A percentile compares a stretch with the other conserved stretches of the same genome.
Conservation (phyloP, 2,888 invertebrate species). For the Pyrocoelia pectoralis region DNA sequence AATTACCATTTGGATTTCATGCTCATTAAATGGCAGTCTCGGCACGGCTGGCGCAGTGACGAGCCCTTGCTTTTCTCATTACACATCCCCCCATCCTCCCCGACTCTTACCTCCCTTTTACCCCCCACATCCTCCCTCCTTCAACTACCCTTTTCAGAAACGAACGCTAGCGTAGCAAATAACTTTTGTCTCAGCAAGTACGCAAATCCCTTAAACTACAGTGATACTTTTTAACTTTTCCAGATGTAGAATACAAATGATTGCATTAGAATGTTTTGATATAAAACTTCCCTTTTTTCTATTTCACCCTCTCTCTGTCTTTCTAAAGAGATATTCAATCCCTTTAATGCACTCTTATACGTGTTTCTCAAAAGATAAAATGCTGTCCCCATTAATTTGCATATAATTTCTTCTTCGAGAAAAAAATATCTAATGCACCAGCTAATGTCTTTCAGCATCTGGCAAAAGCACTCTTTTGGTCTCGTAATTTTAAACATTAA, state of each 20-base stretch:
- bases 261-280: constrained; percentile 28
- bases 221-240: constrained; percentile 23
- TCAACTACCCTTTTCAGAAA: not conserved
- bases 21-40: constrained; percentile 59
- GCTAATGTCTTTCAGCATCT: constrained; percentile 11
- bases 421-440: constrained; percentile 9
- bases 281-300: constrained; percentile 4
- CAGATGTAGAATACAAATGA: constrained; percentile 29
- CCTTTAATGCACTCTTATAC: constrained; percentile 13
- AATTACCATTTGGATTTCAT: constrained; percentile 61
- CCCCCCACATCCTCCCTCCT: not conserved
- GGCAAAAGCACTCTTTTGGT: constrained; percentile 8
- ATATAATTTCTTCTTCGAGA: constrained; percentile 26
- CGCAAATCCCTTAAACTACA: constrained; percentile 22
- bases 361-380: constrained; percentile 10
- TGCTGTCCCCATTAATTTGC: constrained; percentile 21
- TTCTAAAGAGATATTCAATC: constrained; percentile 18
- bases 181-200: constrained; percentile 35
- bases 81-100: constrained; percentile 38
- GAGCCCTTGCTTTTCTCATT: constrained; percentile 47
- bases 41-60: constrained; percentile 48
- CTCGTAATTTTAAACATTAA: constrained; percentile 12
- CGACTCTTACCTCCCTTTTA: too few species aligned
- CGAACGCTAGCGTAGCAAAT: constrained; percentile 32
- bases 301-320: constrained; percentile 2